Conservation (phyloP, 2,797 vertebrate species). For the Propithecus perrieri region DNA sequence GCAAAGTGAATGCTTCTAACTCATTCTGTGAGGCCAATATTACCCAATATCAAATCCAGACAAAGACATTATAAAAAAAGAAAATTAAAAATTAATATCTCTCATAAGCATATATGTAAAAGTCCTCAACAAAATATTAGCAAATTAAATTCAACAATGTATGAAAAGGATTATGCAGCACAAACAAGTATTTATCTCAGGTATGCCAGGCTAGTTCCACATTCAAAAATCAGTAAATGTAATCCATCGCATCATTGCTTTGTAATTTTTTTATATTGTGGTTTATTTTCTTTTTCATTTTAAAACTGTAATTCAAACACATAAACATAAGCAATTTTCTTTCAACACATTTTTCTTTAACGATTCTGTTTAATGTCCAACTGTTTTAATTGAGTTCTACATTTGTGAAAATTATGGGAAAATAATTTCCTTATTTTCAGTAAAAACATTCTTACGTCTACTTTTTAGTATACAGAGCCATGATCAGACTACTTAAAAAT, state of each 20-base stretch:
- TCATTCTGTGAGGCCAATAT: not conserved
- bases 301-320: not conserved
- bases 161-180: not conserved
- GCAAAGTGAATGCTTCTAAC: not conserved
- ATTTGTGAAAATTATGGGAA: constrained; percentile 2
- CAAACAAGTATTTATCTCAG: not conserved
- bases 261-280: not conserved
- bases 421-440: constrained; percentile 13
- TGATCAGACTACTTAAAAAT: constrained; percentile 41
- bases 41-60: not conserved
- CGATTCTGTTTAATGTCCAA: not conserved
- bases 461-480: not conserved
- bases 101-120: not conserved
- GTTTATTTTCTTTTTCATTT: not conserved
- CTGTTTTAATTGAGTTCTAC: constrained; percentile 10
- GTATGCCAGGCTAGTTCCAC: not conserved
- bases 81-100: not conserved
- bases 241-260: not conserved
- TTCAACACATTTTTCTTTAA: not conserved
- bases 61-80: not conserved
- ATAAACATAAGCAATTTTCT: not conserved
- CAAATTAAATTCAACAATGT: not conserved
- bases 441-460: not conserved
- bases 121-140: not conserved
- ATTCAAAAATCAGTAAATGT: not conserved